A percentile compares a stretch with the other conserved stretches of the same genome.
phyloP scores from a whole-genome alignment of 2,888 invertebrate genomes.

The Acleris literana region DNA sequence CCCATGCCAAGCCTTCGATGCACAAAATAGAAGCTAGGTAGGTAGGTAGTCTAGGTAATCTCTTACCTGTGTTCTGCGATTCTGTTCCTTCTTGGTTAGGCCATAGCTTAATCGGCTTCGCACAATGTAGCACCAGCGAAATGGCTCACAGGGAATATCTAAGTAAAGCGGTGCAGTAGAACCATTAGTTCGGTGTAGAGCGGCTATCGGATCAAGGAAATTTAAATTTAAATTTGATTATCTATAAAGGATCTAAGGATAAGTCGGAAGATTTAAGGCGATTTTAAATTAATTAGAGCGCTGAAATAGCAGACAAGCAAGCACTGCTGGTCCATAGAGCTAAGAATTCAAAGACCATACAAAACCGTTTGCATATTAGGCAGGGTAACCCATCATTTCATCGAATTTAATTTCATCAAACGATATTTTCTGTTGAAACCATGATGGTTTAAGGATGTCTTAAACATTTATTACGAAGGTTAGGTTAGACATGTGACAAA shows the following conservation, averaged over 20 bases:
- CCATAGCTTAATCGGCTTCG: constrained; percentile 25
- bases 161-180: neutral
- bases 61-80: constrained; percentile 10
- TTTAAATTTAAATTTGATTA: neutral
- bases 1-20: neutral
- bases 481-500: no score
- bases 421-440: no score
- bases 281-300: no score
- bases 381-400: no score
- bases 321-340: no score
- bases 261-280: no score
- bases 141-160: constrained; percentile 5
- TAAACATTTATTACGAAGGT: no score
- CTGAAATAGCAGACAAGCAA: no score
- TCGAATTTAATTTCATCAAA: no score
- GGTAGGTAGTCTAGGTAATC: constrained; percentile 3
- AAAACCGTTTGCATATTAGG: no score
- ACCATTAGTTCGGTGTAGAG: neutral
- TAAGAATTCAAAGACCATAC: no score
- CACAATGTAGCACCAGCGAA: neutral
- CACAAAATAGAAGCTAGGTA: constrained; percentile 15
- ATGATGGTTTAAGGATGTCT: no score
- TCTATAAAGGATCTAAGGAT: neutral
- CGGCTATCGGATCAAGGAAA: neutral
- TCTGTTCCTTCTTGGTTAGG: constrained; percentile 15